Conservation (phyloP, 2,113 vertebrate species). For the Taxidea taxus region DNA sequence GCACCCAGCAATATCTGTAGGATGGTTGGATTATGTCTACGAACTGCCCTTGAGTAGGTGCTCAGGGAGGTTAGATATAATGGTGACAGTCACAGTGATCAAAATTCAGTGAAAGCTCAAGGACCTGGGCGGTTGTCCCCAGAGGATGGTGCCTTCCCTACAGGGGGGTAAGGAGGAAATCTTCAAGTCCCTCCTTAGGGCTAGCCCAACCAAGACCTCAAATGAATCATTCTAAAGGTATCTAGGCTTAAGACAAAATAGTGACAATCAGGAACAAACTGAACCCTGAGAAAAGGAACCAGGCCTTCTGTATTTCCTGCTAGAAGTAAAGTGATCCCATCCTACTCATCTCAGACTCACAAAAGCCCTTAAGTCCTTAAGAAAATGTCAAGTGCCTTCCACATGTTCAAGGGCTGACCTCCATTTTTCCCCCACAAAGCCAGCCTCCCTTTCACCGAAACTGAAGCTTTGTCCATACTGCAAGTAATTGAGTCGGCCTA, state of each 20-base stretch:
- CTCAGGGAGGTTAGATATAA: background rate
- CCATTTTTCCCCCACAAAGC: background rate
- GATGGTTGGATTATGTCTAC: no score
- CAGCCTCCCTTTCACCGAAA: background rate
- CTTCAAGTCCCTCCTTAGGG: background rate
- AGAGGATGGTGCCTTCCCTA: background rate
- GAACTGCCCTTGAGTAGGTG: no score
- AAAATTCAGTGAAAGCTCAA: background rate
- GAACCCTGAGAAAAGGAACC: background rate
- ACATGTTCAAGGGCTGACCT: background rate
- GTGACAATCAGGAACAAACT: background rate
- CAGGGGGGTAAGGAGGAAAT: background rate
- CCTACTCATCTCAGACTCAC: background rate
- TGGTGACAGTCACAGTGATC: rapidly evolving
- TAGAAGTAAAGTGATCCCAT: rapidly evolving
- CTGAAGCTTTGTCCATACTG: background rate
- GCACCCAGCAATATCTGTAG: background rate
- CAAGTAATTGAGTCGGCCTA: background rate
- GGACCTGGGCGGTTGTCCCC: background rate
- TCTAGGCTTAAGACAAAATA: background rate
- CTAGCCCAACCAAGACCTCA: background rate
- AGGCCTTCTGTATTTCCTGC: background rate
- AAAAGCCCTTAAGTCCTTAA: background rate
- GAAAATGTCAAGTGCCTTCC: background rate
- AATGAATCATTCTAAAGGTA: background rate